A percentile compares a stretch with the other conserved stretches of the same genome.
Evolutionary conservation across 2,888 invertebrate genomes (phyloP).

Genomic region (Sicus ferrugineus): DNA sequence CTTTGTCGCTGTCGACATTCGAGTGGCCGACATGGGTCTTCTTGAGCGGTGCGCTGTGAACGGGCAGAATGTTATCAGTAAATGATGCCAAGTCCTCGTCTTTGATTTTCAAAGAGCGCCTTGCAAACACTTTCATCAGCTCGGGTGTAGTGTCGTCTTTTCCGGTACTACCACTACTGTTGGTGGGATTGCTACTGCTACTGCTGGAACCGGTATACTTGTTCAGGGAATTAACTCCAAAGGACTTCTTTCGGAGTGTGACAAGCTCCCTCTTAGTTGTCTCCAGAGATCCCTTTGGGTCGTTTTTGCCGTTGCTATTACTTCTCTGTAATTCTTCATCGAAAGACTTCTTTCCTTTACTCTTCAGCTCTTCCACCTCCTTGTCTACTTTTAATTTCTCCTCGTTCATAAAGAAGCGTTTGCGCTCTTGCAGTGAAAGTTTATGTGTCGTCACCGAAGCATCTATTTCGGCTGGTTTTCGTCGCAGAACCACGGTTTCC

Average conservation of each 20-base stretch:
- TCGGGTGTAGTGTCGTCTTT: constrained; percentile 77
- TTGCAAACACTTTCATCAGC: constrained; percentile 82
- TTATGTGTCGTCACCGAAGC: constrained; percentile 26
- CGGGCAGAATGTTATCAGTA: constrained; percentile 40
- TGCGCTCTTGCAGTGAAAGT: constrained; percentile 58
- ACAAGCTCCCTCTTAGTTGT: constrained; percentile 44
- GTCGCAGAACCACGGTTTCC: constrained; percentile 42
- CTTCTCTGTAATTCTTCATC: constrained; percentile 50
- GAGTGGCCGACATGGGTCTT: constrained; percentile 65
- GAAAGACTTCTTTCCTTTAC: constrained; percentile 58
- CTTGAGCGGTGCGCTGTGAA: constrained; percentile 52
- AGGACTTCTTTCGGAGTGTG: constrained; percentile 61
- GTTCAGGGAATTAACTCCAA: constrained; percentile 48
- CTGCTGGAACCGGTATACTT: constrained; percentile 54
- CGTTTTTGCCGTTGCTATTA: constrained; percentile 32
- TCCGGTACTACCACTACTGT: constrained; percentile 10
- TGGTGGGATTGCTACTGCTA: constrained; percentile 17
- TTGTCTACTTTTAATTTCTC: constrained; percentile 55
- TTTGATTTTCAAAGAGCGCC: constrained; percentile 82
- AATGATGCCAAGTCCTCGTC: constrained; percentile 73
- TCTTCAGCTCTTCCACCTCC: constrained; percentile 53
- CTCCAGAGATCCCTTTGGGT: neutral
- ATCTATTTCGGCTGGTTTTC: constrained; percentile 33
- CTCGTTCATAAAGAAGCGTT: constrained; percentile 58
- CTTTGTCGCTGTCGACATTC: constrained; percentile 75